phyloP scores from a whole-genome alignment of 2,113 vertebrate species.

The Thalassarche chlororhynchos region DNA sequence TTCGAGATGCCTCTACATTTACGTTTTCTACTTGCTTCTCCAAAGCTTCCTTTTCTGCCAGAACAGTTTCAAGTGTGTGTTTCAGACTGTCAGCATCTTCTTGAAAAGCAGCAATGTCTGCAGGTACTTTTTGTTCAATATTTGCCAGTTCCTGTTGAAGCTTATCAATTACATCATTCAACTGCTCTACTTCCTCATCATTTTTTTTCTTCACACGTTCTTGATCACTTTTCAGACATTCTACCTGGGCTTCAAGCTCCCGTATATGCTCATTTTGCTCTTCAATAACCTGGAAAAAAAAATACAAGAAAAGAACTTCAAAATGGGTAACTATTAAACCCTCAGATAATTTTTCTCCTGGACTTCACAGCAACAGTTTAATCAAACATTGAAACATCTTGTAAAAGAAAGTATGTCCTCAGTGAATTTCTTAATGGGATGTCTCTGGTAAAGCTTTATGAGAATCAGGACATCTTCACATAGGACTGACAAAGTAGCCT shows the following conservation, averaged over 20 bases:
- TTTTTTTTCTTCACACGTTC: conserved; percentile 83
- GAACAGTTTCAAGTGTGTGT: conserved; percentile 59
- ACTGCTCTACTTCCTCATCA: conserved; percentile 89
- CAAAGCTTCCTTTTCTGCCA: conserved; percentile 70
- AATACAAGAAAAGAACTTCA: background rate
- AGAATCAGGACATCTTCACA: background rate
- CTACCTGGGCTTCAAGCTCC: conserved; percentile 87
- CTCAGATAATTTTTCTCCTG: background rate
- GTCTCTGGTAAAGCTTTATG: background rate
- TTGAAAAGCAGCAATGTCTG: conserved; percentile 66
- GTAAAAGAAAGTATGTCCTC: background rate
- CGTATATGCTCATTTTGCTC: conserved; percentile 83
- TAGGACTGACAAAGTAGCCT: background rate
- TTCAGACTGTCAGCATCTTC: conserved; percentile 75
- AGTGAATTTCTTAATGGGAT: background rate
- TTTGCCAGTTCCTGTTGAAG: conserved; percentile 90
- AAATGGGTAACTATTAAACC: background rate
- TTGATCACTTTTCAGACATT: conserved; percentile 88
- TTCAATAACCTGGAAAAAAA: conserved; percentile 78
- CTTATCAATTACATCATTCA: conserved; percentile 92
- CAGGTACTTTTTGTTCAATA: conserved; percentile 79
- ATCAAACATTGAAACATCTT: background rate
- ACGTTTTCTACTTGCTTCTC: conserved; percentile 68
- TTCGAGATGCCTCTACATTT: conserved; percentile 33
- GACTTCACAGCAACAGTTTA: background rate